Evolutionary conservation across 2,797 vertebrate species (phyloP).

Genomic region (Acanthopagrus latus): DNA sequence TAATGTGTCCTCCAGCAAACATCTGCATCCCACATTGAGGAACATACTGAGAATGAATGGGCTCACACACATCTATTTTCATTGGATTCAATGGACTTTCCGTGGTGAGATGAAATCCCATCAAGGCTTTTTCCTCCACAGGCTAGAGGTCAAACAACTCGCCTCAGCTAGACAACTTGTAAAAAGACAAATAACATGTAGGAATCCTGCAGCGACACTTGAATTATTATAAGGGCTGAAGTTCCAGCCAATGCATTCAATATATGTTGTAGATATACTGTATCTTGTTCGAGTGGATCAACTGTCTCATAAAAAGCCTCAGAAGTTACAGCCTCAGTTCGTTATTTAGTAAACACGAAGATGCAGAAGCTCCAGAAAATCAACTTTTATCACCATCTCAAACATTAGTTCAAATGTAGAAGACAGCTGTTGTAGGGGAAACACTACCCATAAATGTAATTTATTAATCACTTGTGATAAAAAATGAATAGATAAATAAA

Average conservation of each 20-base stretch:
- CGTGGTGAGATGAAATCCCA: slow-evolving; percentile 14
- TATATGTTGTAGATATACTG: background rate
- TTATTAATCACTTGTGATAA: too few relatives aligned
- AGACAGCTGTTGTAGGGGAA: too few relatives aligned
- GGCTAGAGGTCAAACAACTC: slow-evolving; percentile 27
- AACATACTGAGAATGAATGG: slow-evolving; percentile 29
- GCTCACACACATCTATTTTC: slow-evolving; percentile 29
- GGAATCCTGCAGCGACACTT: slow-evolving; percentile 1
- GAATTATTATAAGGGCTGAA: slow-evolving; percentile 10
- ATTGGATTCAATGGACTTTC: slow-evolving; percentile 33
- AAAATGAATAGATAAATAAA: too few relatives aligned
- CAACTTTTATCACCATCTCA: too few relatives aligned
- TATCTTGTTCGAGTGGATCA: background rate
- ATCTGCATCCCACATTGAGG: slow-evolving; percentile 23
- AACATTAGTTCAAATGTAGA: too few relatives aligned
- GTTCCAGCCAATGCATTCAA: background rate
- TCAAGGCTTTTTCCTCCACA: slow-evolving; percentile 16
- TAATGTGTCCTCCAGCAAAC: slow-evolving; percentile 43
- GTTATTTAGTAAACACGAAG: too few relatives aligned
- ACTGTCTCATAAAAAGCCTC: background rate
- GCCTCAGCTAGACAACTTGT: slow-evolving; percentile 11
- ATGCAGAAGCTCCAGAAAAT: too few relatives aligned
- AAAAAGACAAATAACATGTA: slow-evolving; percentile 41
- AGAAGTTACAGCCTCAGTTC: too few relatives aligned
- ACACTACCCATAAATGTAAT: too few relatives aligned